Base-by-base conservation (phyloP, 2,113 vertebrate species). In the Mastomys natalensis region DNA sequence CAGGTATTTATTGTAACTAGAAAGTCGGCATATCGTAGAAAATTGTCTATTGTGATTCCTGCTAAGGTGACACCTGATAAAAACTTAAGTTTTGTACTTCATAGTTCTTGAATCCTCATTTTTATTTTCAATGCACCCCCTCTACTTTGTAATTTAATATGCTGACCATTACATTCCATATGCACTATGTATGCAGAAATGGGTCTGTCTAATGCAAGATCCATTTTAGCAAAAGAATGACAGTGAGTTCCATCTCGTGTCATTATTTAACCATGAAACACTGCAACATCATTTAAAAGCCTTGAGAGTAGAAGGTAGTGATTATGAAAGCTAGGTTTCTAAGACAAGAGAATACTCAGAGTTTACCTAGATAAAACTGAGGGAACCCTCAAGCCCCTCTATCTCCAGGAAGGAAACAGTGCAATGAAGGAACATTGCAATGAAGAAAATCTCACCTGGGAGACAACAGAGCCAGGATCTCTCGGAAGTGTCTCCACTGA, bases 201-300 rank as follows among this genome's bases (percentile, higher is more conserved):
- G 78, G 31, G 8, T 51, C 26, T 45, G n/a, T 31, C 43, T 37
- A 51, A 48, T 78, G 4, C 90, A 82, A 88, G 43, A 82, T 51
- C 24, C 22, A 68, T 87, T 91, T 89, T 74, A 55, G 60, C 45
- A 55, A 93, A 84, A 90, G 37, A 1, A 17, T 87, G 48, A 70
- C 12, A 80, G 40, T 5, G 7, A 40, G 92, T 72, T 76, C 43
- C 29, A 22, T 87, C n/a, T 92, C 5, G n/a, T 92, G 12, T 87
- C 60, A 80, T 58, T 68, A 51, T 51, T 80, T 85, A 66, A 66
- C 16, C 16, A 43, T 82, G 70, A 58, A 64, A 17, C 58, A 74
- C 22, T n/a, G 86, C 66, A 89, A 9, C 3, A 72, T 80, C n/a
- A 82, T 45, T 90, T 77, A n/a, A 93, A 76, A 77, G 1, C 5